Conservation (phyloP, 2,113 vertebrate species). For the Bos javanicus region DNA sequence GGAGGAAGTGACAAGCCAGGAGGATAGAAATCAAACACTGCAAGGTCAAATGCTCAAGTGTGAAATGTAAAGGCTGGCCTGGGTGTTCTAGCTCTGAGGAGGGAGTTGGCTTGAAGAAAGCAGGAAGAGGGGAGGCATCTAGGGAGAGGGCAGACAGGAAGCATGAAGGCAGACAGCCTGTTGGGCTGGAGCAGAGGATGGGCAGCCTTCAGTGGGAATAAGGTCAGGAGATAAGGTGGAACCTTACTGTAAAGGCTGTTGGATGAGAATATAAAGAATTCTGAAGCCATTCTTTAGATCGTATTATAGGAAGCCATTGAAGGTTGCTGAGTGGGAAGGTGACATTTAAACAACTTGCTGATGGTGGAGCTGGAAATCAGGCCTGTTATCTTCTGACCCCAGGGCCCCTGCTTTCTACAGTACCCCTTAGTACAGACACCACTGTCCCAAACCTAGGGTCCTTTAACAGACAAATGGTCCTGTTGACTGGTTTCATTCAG, state of each 20-base stretch:
- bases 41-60: neutral
- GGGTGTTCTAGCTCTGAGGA: neutral
- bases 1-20: neutral
- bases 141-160: neutral
- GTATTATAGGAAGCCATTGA: neutral
- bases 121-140: neutral
- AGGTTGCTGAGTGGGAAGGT: neutral
- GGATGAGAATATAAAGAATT: neutral
- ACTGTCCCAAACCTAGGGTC: neutral
- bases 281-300: neutral
- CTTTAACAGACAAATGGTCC: neutral
- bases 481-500: neutral
- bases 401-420: neutral
- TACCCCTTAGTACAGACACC: neutral
- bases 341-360: neutral
- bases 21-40: neutral
- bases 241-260: neutral
- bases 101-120: neutral
- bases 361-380: neutral
- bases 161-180: neutral
- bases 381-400: neutral
- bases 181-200: neutral
- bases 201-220: neutral
- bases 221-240: neutral
- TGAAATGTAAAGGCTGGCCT: neutral